Evolutionary conservation across 2,888 invertebrate species (phyloP).

Genomic region (Amphipoea oculea): DNA sequence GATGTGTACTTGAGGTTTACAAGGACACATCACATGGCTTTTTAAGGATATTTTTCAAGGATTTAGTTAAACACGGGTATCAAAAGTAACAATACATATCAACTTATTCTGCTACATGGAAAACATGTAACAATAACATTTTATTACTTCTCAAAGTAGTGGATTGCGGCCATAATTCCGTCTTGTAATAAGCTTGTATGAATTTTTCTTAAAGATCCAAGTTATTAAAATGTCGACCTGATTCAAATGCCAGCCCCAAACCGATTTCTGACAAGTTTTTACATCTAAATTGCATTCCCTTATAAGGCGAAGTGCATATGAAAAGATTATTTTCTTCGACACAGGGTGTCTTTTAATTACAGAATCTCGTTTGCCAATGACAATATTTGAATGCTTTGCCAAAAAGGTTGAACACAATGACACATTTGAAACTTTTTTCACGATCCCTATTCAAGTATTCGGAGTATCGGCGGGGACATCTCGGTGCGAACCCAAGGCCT

Average conservation of each 20-base stretch:
- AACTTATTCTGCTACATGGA: conserved; percentile 8
- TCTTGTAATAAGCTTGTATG: conserved; percentile 36
- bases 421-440: conserved; percentile 72
- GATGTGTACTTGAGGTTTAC: not conserved
- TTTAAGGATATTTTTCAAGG: not conserved
- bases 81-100: not conserved
- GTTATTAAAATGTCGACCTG: conserved; percentile 52
- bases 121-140: conserved; percentile 19
- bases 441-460: conserved; percentile 77
- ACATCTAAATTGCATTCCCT: conserved; percentile 44
- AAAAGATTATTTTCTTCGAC: conserved; percentile 57
- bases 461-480: conserved; percentile 76
- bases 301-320: conserved; percentile 27
- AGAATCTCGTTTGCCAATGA: conserved; percentile 58
- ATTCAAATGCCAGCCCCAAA: conserved; percentile 53
- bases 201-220: conserved; percentile 37
- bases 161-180: conserved; percentile 16
- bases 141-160: conserved; percentile 17
- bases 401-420: conserved; percentile 71
- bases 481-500: conserved; percentile 81
- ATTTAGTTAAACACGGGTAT: not conserved
- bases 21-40: not conserved
- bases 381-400: conserved; percentile 66
- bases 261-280: conserved; percentile 54
- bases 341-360: conserved; percentile 64